A percentile compares a stretch with the other conserved stretches of the same genome.
phyloP scores from a whole-genome alignment of 2,888 invertebrate species.

The Marasmarcha lunaedactyla region DNA sequence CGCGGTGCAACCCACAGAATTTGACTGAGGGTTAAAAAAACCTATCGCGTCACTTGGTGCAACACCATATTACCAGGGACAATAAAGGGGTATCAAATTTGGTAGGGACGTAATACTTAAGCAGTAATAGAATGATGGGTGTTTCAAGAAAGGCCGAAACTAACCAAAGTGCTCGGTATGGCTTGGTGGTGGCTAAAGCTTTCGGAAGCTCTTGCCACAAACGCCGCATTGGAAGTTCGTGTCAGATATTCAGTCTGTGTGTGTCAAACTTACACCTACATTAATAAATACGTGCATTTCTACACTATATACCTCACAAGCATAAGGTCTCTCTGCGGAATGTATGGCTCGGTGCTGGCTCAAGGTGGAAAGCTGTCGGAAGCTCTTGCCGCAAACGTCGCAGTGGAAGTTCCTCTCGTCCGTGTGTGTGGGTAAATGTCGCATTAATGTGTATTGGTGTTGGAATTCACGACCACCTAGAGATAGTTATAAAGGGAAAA shows the following conservation, averaged over 20 bases:
- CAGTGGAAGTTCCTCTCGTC: conserved; percentile 83
- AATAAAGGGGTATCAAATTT: no score
- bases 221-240: conserved; percentile 79
- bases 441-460: conserved; percentile 81
- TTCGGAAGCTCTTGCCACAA: conserved; percentile 81
- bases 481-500: background rate
- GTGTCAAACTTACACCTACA: no score
- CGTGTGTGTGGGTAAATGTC: conserved; percentile 82
- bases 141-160: no score
- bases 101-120: no score
- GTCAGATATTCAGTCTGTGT: conserved; percentile 83
- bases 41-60: no score
- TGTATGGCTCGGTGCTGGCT: conserved; percentile 85
- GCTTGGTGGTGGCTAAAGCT: conserved; percentile 83
- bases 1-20: no score
- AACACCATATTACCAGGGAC: no score
- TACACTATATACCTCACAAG: conserved; percentile 80
- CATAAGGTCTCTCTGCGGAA: conserved; percentile 79
- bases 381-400: conserved; percentile 79
- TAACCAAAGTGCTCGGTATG: no score
- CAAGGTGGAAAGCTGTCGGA: conserved; percentile 79
- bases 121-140: no score
- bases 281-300: no score
- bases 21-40: no score
- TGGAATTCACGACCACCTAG: conserved; percentile 79